Base-by-base conservation (phyloP, 2,888 invertebrate genomes). In the Stenolophus ochropezus region DNA sequence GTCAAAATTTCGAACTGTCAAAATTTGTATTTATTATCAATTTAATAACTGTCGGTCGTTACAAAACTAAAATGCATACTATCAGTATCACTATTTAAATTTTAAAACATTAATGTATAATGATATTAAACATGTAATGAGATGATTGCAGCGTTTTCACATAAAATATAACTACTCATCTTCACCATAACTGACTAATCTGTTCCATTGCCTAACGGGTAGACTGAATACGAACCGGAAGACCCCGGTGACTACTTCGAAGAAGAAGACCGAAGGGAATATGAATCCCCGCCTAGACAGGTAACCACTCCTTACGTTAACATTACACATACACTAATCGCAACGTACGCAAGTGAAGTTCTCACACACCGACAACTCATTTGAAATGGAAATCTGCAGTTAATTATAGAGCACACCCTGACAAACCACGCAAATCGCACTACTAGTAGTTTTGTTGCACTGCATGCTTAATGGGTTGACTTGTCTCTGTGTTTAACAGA, bases 191-290 rank as follows among this genome's bases (percentile, higher is more conserved):
- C 65, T 69, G 33, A 69, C 65, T 69, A 69, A 69, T 33, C 27
- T 69, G 65, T 69, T 69, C 20, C 33, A 69, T 69, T 18, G 6
- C 3, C 65, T n/a, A n/a, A n/a, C n/a, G 18, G 65, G n/a, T 23
- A 88, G 87, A 86, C 88, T 80, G 89, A 89, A 82, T 87, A 87
- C 85, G 89, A 89, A 73, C 83, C 86, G 27, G 89, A 88, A 83
- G 89, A 88, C 82, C 87, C 86, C 53, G 89, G 87, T 83, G 85
- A 85, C 80, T 89, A 88, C 83, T 86, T 86, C 20, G 85, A 83
- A 74, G 86, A 87, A 73, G 88, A 89, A 69, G 88, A 88, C 75
- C 85, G 86, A 78, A 86, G 86, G 83, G 84, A 86, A 82, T 75
- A 23, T 42, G 89, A 87, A 42, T 87, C 88, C 49, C 87, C 89